phyloP scores from a whole-genome alignment of 2,888 invertebrate genomes.

The Dasypolia templi region DNA sequence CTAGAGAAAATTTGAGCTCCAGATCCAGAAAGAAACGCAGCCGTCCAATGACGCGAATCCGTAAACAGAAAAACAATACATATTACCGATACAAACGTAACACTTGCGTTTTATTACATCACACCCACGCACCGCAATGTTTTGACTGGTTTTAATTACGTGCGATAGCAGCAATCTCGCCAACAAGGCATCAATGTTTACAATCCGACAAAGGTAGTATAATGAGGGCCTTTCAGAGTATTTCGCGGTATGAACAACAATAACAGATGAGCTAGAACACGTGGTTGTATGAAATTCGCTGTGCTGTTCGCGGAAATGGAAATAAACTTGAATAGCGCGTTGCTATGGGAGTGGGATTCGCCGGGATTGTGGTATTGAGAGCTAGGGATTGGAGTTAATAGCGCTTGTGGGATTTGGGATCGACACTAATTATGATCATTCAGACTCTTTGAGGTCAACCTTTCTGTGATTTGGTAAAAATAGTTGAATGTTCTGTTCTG shows the following conservation, averaged over 20 bases:
- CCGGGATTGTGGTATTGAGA: conserved; percentile 30
- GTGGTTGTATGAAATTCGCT: conserved; percentile 58
- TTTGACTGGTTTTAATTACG: conserved; percentile 76
- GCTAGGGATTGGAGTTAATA: conserved; percentile 10
- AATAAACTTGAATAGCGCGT: conserved; percentile 41
- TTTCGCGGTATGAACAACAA: conserved; percentile 81
- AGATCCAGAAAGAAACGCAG: conserved; percentile 41
- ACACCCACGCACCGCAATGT: conserved; percentile 57
- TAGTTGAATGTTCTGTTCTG: conserved; percentile 13
- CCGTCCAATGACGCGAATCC: conserved; percentile 46
- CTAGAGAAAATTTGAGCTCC: conserved; percentile 29
- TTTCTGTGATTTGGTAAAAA: neutral
- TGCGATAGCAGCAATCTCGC: conserved; percentile 69
- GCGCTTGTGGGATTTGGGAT: conserved; percentile 2
- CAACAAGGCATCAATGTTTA: conserved; percentile 71
- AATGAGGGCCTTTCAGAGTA: conserved; percentile 77
- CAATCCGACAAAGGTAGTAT: conserved; percentile 77
- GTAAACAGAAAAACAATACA: conserved; percentile 55
- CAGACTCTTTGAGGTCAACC: neutral
- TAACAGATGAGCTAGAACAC: conserved; percentile 77
- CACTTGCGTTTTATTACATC: conserved; percentile 58
- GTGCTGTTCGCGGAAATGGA: conserved; percentile 63
- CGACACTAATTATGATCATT: conserved; percentile 3
- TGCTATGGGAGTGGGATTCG: conserved; percentile 10
- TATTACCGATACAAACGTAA: conserved; percentile 57